Evolutionary conservation across 2,888 invertebrate species (phyloP), one percentile per base, ranked within the genome.

Genomic region (Apeira syringaria): DNA sequence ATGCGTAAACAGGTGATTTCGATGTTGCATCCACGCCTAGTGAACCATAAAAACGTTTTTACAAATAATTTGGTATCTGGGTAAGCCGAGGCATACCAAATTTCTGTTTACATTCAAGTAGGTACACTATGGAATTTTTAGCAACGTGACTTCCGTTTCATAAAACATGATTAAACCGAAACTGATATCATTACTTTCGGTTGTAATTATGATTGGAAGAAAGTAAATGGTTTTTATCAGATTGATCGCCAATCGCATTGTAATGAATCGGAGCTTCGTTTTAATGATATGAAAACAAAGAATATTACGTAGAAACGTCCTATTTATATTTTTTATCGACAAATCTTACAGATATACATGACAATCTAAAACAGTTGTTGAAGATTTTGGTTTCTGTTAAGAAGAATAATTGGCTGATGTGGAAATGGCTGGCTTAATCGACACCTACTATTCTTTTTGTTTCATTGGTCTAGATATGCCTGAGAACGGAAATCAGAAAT

Each of bases 1-100:
- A 79, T 78, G 67, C 63, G 64, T 74, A 71, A 77, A 73, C 74
- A 77, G 74, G 69, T 77, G 71, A 59, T 59, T 61, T 47, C 61
- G 56, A 69, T 69, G 64, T 67, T 58, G 62, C 64, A 62, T 62
- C 58, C 42, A 63, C 57, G 57, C 44, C 60, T 61, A 69, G 46
- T 77, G 74, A 76, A 74, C 74, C 68, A 68, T 61, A 66, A 55
- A 61, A 43, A n/a, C n/a, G 59, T 71, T 76, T 75, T 72, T 70
- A 64, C 53, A 52, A 60, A 65, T 59, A 59, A 53, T 53, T 56
- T 68, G 53, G 54, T 50, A 56, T 59, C 57, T 52, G 48, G 50
- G 38, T 45, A 38, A 43, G 43, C 43, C 33, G 29, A 47, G 32
- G 51, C 51, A 47, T 45, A 36, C 12, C 42, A 15, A 40, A 51